Base-by-base conservation (phyloP, 1,140 invertebrate genomes). In the Dryas iulia region DNA sequence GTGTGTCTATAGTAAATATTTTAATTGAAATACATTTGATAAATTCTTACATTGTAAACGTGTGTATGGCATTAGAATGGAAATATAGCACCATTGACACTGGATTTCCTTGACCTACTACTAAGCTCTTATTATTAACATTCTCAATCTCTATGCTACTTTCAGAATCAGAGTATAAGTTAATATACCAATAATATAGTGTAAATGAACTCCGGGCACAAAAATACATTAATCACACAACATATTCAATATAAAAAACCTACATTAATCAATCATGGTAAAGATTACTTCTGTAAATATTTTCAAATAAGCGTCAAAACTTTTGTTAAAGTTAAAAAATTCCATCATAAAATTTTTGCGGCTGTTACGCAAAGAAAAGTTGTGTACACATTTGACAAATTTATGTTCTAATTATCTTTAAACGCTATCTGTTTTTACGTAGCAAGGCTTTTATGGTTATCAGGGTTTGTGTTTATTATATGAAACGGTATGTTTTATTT, bases 51-150 rank as follows among this genome's bases (percentile, higher is more conserved):
- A 26, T 25, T 26, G 24, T 56, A 26, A 47, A 21, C 39, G 56
- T 69, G 60, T 71, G 71, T 81, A 83, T 74, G 74, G 82, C 76
- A 81, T 83, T 84, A 76, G 78, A 86, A 84, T 78, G 81, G 77
- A 73, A 80, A 77, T 82, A 72, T 73, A 68, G 64, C 71, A 82
- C 75, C 73, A 85, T 56, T 82, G 74, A 69, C 71, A 83, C 79
- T 73, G 57, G 82, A 80, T 77, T 68, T 78, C 86, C 86, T 89
- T 89, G 86, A 87, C 84, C 81, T 68, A 81, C 73, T 76, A 74
- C 60, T 74, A 70, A 64, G 54, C 78, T 82, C 74, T 69, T 71
- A 82, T 82, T 84, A 77, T 82, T 81, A 76, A 74, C 77, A 75
- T 76, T 82, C 68, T 70, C 14, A 47, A 47, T 47, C 39, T 47